phyloP scores from a whole-genome alignment of 2,888 invertebrate species.

The Encarsia formosa region DNA sequence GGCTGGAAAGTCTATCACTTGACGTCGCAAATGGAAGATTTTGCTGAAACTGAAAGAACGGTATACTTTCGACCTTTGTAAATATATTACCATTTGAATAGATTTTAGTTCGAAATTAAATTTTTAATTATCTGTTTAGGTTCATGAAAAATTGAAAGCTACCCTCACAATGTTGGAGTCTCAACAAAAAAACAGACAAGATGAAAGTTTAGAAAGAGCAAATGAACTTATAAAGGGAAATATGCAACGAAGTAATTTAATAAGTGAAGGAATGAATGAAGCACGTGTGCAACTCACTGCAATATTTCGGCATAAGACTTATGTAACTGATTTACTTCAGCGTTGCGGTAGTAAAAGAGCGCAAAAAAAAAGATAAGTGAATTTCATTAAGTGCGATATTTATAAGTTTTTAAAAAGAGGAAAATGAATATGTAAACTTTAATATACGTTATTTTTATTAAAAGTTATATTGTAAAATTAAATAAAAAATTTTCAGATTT shows the following conservation, averaged over 20 bases:
- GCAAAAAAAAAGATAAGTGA: conserved; percentile 79
- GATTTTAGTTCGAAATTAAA: neutral
- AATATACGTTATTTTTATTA: conserved; percentile 28
- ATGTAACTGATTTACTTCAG: conserved; percentile 83
- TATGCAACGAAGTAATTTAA: conserved; percentile 88
- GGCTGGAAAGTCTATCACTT: conserved; percentile 95
- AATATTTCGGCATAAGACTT: conserved; percentile 86
- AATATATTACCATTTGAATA: neutral
- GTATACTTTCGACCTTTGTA: conserved; percentile 32
- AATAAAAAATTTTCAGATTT: conserved; percentile 25
- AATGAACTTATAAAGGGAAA: conserved; percentile 71
- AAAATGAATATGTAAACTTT: conserved; percentile 10
- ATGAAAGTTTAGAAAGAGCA: conserved; percentile 45
- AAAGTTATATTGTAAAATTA: conserved; percentile 23
- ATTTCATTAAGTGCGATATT: conserved; percentile 12
- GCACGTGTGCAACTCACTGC: conserved; percentile 83
- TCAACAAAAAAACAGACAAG: conserved; percentile 41
- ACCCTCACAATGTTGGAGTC: conserved; percentile 45
- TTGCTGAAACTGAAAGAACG: conserved; percentile 57
- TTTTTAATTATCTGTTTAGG: conserved; percentile 30
- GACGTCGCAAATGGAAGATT: conserved; percentile 87
- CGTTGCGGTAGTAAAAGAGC: conserved; percentile 89
- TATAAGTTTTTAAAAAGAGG: conserved; percentile 19
- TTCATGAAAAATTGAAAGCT: conserved; percentile 47
- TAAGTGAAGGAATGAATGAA: conserved; percentile 87